These are phyloP conservation scores for Panorpa germanica DNA, from an alignment of 2,888 invertebrate species.

Conservation along the genomic window DNA sequence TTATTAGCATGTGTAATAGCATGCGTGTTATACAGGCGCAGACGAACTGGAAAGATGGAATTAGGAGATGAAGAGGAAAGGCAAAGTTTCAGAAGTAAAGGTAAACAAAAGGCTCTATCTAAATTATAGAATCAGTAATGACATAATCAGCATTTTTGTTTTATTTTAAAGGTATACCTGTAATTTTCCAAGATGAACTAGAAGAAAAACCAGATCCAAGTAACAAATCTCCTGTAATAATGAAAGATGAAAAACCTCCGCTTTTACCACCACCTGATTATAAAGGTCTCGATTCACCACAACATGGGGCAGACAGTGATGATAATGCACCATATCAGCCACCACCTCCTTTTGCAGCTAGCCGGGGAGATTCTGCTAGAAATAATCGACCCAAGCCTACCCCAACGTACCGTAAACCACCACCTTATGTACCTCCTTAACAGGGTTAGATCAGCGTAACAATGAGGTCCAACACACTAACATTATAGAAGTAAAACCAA, in stretches of 20 bases:
- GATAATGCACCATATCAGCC: constrained; percentile 73
- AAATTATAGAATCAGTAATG: background rate
- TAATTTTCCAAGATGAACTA: constrained; percentile 92
- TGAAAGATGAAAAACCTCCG: constrained; percentile 90
- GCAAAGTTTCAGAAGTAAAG: constrained; percentile 64
- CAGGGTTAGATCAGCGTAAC: too few relatives aligned
- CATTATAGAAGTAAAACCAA: too few relatives aligned
- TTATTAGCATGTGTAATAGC: constrained; percentile 74
- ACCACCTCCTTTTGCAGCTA: constrained; percentile 54
- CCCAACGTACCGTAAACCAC: constrained; percentile 86
- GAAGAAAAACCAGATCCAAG: constrained; percentile 82
- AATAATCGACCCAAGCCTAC: constrained; percentile 66
- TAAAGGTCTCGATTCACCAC: constrained; percentile 29
- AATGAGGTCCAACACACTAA: too few relatives aligned
- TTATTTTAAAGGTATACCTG: constrained; percentile 84
- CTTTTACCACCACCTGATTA: constrained; percentile 51
- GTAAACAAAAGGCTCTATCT: constrained; percentile 20
- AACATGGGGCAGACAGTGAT: constrained; percentile 25
- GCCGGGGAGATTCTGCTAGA: constrained; percentile 45
- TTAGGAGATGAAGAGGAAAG: constrained; percentile 64
- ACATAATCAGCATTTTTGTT: background rate
- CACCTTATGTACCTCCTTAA: constrained; percentile 96
- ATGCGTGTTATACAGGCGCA: constrained; percentile 67
- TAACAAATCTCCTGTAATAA: constrained; percentile 81
- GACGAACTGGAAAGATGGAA: constrained; percentile 71